Base-by-base conservation (phyloP, 2,888 invertebrate species). In the Papilio demoleus region DNA sequence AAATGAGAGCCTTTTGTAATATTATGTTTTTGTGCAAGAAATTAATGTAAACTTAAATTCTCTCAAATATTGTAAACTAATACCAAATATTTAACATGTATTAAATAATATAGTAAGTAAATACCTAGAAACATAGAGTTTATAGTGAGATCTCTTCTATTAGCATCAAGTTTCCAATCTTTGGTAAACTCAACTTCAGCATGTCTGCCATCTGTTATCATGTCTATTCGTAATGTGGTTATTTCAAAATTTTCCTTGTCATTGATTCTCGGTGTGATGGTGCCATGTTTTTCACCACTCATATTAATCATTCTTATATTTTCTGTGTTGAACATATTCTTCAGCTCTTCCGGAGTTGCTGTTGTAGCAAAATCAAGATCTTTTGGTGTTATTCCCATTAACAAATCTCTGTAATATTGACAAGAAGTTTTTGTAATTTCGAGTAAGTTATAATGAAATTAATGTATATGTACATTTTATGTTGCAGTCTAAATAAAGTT, bases 281-380 rank as follows among this genome's bases (percentile, higher is more conserved):
- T 99, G 0, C 99, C 99, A 92, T 99, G 99, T 80, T 96, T 97
- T 84, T 98, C 98, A 6, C 99, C 97, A 84, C 96, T 97, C 71
- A 94, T 93, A 88, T 99, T 99, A 24, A 99, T 96, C 96, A 99
- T 96, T 72, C 99, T 93, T 31, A 99, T 93, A 64, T 95, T 93
- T 90, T 98, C 98, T 60, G 93, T 89, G 6, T 91, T 94, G 81
- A 99, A 99, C 96, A 99, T 97, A 42, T 95, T 94, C 83, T 98
- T 98, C 99, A 99, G 99, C 92, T 99, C 94, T 17, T 95, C 94
- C 0, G 99, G 99, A 0, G 99, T 99, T 9, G 99, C 99, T 17
- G 96, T 97, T 6, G 99, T 99, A 0, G 99, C 99, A 93, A 99
- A 99, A 90, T 99, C 99, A 62, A 99, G 90, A 88, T 99, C 99